Base-by-base conservation (phyloP, 2,888 invertebrate species). In the Plusia festucae region DNA sequence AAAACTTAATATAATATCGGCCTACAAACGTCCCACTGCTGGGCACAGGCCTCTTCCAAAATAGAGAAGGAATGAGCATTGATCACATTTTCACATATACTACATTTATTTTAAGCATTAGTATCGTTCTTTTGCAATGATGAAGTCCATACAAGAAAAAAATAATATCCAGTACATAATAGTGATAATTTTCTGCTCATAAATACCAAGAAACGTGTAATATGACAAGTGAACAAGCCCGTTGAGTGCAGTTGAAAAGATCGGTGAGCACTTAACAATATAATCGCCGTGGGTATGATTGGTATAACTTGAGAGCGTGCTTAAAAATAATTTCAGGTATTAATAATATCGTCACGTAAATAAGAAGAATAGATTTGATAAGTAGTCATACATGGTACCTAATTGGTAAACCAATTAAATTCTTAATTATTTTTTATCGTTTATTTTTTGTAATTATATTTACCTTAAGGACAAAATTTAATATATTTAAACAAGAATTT, bases 231-330 rank as follows among this genome's bases (percentile, higher is more conserved):
- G 22, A 22, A 54, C 49, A 49, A 18, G 32, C 30, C 46, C 53
- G 57, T 66, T 55, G 24, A 57, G 32, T 53, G 53, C 16, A 54
- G 27, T 65, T 70, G 24, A 60, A 57, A 64, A 56, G n/a, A 68
- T 57, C 70, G 30, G n/a, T 34, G 44, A 52, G 18, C 53, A 53
- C 64, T 64, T 60, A 65, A 70, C 55, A 40, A 55, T 61, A 44
- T 71, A 75, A 78, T 76, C 62, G 49, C 46, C 20, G 18, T 73
- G 68, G 62, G 53, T 69, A 63, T 24, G n/a, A n/a, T n/a, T n/a
- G 30, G 3, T 30, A 30, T 18, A 18, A 62, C 72, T 44, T 62
- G 13, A 56, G 71, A 61, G 51, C 34, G 52, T 53, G 30, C 20
- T 34, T 40, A 2, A 56, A 24, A 55, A 53, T 44, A 65, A 53